Base-by-base conservation (phyloP, 2,113 vertebrate species). In the Prunella himalayana region DNA sequence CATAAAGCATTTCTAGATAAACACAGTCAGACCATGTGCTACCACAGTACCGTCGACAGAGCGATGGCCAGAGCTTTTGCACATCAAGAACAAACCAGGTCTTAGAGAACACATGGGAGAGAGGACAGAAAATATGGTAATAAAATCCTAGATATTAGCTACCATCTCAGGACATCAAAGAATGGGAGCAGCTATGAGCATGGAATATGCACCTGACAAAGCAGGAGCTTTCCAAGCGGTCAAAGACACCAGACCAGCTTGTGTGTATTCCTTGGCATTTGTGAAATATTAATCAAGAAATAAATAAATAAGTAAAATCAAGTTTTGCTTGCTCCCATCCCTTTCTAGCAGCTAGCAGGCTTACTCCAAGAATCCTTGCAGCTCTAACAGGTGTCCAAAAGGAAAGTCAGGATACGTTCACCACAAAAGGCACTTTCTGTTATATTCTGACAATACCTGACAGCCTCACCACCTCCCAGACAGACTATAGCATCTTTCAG, bases 41-140 rank as follows among this genome's bases (percentile, higher is more conserved):
- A 16, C 47, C 51, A 25, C 2, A 1, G 18, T 33, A 18, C 56
- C 14, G 17, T 59, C 4, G 4, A 39, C 28, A 42, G 23, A 14
- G 33, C 0, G 1, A 80, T 0, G 0, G 13, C 22, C 56, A 70
- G 12, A 80, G 16, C 19, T 10, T 33, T 39, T 60, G 18, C 42
- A 39, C 37, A 20, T 39, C 39, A n/a, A 61, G 19, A 78, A 14
- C 13, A 91, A 72, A 53, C 1, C 16, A 61, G 28, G 9, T 66
- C 11, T 69, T 72, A 18, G 0, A 31, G 33, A 94, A 25, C 16
- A 35, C 2, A 2, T 0, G 2, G 15, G 41, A 85, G 65, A 72
- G 21, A 73, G 22, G 27, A 22, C 23, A 78, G 37, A 56, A 86
- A 45, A 28, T 13, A 19, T 0, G 25, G 28, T 24, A 31, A n/a